Percentiles rank a stretch among this genome's conserved stretches.
Conservation (phyloP, 2,113 vertebrate genomes). For the Cyanocitta stelleri region DNA sequence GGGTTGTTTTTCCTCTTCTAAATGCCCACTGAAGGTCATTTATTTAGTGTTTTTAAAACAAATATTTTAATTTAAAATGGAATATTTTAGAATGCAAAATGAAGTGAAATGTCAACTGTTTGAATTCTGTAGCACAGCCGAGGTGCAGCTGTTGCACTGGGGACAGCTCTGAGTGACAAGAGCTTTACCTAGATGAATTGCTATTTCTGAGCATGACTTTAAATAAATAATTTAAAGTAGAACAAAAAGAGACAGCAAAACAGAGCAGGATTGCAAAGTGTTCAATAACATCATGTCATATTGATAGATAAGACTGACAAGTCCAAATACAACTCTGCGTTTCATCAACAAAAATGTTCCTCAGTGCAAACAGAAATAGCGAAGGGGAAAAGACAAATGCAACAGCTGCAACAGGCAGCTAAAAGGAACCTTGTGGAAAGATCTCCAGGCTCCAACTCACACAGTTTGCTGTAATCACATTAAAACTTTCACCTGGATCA, state of each 20-base stretch:
- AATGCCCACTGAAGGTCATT: not conserved
- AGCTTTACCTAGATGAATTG: not conserved
- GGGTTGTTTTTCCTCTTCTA: not conserved
- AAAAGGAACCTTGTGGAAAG: rapidly evolving
- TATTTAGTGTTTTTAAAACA: not conserved
- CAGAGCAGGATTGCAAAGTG: not conserved
- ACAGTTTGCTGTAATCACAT: not conserved
- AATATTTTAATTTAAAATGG: not conserved
- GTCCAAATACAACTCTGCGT: not conserved
- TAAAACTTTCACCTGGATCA: not conserved
- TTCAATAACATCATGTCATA: not conserved
- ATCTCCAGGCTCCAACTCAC: not conserved
- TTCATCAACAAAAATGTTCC: not conserved
- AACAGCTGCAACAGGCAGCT: not conserved
- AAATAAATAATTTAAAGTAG: not conserved
- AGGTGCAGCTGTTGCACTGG: not conserved
- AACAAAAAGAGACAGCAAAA: not conserved
- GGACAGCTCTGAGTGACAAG: not conserved
- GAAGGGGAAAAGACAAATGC: not conserved
- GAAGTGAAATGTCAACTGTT: not conserved
- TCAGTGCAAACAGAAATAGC: not conserved
- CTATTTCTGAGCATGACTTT: not conserved
- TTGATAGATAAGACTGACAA: constrained; percentile 13
- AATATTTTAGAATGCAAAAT: not conserved
- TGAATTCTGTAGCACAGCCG: not conserved